Base-by-base conservation (phyloP, 2,888 invertebrate genomes). In the Epinotia bilunana region DNA sequence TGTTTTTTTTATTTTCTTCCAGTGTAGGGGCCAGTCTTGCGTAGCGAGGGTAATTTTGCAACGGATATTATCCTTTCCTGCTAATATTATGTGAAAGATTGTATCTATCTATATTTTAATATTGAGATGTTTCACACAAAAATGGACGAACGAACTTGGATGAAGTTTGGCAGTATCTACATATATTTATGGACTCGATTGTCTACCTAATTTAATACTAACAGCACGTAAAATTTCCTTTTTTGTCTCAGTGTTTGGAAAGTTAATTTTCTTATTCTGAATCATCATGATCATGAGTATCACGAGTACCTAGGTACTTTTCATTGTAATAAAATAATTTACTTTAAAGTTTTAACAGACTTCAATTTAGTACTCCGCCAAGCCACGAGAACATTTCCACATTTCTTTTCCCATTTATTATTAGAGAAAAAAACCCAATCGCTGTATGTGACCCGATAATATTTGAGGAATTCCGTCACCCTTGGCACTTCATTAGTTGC, bases 21-120 rank as follows among this genome's bases (percentile, higher is more conserved):
- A 65, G 65, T 65, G 65, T 49, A 28, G 1, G 1, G 65, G 65
- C 28, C 53, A 65, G 53, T 53, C 53, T 12, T 65, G 65, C 28
- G 5, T 12, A 33, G 65, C 65, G 5, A 49, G 12, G 53, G 65
- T 65, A 53, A 20, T 57, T 57, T 6, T 20, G 11, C 12, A 57
- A 20, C 20, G 3, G n/a, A n/a, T 53, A n/a, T n/a, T 53, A 53
- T 49, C 12, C 49, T 13, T 49, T 49, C 9, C 13, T 49, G 12
- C 16, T 49, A 49, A 16, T 13, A 49, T 49, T 49, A 49, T 49
- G 12, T 49, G 13, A 49, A 49, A 49, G 13, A 49, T 28, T 3
- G 28, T 28, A 5, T 0, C 3, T 49, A 12, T 3, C 2, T 28
- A 28, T 28, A 20, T 28, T 28, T 28, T 28, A 28, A 4, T 49